Conservation (phyloP, 30 jellyfish, hydroid and myxozoan species). For the Hydra vulgaris region DNA sequence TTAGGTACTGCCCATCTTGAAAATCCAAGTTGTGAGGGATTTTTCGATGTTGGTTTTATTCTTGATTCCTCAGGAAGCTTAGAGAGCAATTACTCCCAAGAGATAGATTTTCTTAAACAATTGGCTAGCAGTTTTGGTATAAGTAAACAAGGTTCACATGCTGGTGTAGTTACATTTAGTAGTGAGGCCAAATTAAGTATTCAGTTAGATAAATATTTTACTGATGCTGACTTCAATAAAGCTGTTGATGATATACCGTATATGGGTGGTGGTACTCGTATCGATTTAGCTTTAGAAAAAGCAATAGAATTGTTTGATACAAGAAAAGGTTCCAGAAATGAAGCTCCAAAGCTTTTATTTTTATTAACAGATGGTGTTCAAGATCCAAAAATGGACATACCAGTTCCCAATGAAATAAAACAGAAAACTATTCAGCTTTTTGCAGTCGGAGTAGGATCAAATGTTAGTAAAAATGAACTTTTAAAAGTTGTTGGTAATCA, state of each 20-base stretch:
- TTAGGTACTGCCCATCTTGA: not conserved
- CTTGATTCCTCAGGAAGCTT: slow-evolving; percentile 84
- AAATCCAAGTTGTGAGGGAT: slow-evolving; percentile 16
- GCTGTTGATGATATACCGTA: slow-evolving; percentile 56
- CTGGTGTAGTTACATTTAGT: slow-evolving; percentile 70
- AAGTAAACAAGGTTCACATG: slow-evolving; percentile 48
- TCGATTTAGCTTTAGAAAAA: slow-evolving; percentile 52
- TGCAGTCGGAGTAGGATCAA: slow-evolving; percentile 58
- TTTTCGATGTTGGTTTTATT: slow-evolving; percentile 61
- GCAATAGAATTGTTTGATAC: slow-evolving; percentile 29
- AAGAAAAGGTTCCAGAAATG: slow-evolving; percentile 45
- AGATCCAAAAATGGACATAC: no score
- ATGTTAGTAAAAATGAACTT: slow-evolving; percentile 34
- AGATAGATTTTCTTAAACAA: slow-evolving; percentile 47
- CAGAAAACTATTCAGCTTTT: slow-evolving; percentile 38
- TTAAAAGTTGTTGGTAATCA: slow-evolving; percentile 36
- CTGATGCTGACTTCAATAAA: slow-evolving; percentile 28
- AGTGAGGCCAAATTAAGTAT: slow-evolving; percentile 52
- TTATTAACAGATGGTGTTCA: slow-evolving; percentile 60
- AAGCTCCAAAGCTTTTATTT: slow-evolving; percentile 39
- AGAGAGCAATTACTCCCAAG: slow-evolving; percentile 45
- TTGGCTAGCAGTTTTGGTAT: slow-evolving; percentile 43
- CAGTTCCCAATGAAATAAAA: slow-evolving; percentile 23
- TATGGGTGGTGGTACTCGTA: slow-evolving; percentile 56
- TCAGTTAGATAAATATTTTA: slow-evolving; percentile 20